A percentile compares a stretch with the other conserved stretches of the same genome.
phyloP scores from a whole-genome alignment of 2,888 invertebrate species.

The Meiosimyza platycephala region DNA sequence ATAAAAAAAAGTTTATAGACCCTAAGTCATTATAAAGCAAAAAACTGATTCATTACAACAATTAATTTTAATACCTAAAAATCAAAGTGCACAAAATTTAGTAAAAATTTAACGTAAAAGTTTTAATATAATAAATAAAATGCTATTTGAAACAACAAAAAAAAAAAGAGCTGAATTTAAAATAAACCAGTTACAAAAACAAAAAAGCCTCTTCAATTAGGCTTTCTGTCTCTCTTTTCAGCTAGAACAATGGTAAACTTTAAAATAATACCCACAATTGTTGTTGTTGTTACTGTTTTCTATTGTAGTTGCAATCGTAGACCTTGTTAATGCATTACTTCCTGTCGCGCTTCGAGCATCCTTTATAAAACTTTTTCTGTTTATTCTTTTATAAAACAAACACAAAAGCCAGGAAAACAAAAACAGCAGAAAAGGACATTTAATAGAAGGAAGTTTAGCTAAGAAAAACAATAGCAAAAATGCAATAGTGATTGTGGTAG shows the following conservation, averaged over 20 bases:
- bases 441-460: slow-evolving; percentile 3
- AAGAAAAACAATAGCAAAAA: not conserved
- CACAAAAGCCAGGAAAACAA: slow-evolving; percentile 2
- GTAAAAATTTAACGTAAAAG: no score
- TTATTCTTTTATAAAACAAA: not conserved
- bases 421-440: not conserved
- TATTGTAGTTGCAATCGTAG: not conserved
- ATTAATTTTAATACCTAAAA: no score
- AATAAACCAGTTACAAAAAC: not conserved
- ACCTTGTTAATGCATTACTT: slow-evolving; percentile 27
- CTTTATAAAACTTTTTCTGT: slow-evolving; percentile 22
- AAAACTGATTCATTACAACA: no score
- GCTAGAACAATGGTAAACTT: slow-evolving; percentile 9
- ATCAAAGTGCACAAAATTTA: no score
- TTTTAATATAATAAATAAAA: not conserved
- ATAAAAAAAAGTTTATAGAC: no score
- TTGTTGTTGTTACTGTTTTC: not conserved
- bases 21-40: no score
- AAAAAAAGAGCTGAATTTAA: no score
- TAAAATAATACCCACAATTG: slow-evolving; percentile 16
- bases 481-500: no score
- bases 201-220: slow-evolving; percentile 25
- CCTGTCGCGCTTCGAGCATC: slow-evolving; percentile 22
- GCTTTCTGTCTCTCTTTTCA: not conserved
- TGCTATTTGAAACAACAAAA: not conserved